Evolutionary conservation across 2,888 invertebrate species (phyloP), one percentile per base, ranked within the genome.

Genomic region (Rutpela maculata): DNA sequence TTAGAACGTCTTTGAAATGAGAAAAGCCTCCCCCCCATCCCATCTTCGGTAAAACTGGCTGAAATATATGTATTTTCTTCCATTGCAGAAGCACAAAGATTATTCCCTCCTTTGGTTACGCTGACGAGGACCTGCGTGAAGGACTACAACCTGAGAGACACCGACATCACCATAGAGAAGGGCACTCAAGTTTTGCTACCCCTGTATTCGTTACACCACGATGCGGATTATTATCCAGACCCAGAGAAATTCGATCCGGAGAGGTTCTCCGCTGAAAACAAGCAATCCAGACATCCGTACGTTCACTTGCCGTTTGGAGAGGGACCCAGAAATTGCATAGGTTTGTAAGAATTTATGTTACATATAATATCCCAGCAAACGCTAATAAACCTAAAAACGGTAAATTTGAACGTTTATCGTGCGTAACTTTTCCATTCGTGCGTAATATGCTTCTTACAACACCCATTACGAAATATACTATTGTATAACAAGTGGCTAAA

Each of bases 311-410:
- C 85, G 0, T 85, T 85, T 68, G 85, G 85, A 11, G 84, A 83
- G 65, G 85, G 85, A 17, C 85, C 85, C 0, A 81, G 85, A 59
- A 84, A 83, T 78, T 85, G 85, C 57, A 85, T 85, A 55, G 85
- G 85, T 84, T 69, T 74, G 73, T 63, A 22, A 12, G 1, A 26
- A 26, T n/a, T n/a, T n/a, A n/a, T n/a, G n/a, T n/a, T n/a, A n/a
- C n/a, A n/a, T n/a, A n/a, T n/a, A n/a, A n/a, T n/a, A n/a, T n/a
- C n/a, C n/a, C n/a, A n/a, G n/a, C n/a, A n/a, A n/a, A n/a, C n/a
- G n/a, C n/a, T n/a, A n/a, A n/a, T n/a, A n/a, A n/a, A n/a, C n/a
- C n/a, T n/a, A n/a, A n/a, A n/a, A n/a, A n/a, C n/a, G n/a, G n/a
- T n/a, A n/a, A n/a, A n/a, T n/a, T n/a, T n/a, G n/a, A n/a, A n/a